Evolutionary conservation across 2,113 vertebrate genomes (phyloP), one percentile per base, ranked within the genome.

Genomic region (Myiozetetes cayanensis): DNA sequence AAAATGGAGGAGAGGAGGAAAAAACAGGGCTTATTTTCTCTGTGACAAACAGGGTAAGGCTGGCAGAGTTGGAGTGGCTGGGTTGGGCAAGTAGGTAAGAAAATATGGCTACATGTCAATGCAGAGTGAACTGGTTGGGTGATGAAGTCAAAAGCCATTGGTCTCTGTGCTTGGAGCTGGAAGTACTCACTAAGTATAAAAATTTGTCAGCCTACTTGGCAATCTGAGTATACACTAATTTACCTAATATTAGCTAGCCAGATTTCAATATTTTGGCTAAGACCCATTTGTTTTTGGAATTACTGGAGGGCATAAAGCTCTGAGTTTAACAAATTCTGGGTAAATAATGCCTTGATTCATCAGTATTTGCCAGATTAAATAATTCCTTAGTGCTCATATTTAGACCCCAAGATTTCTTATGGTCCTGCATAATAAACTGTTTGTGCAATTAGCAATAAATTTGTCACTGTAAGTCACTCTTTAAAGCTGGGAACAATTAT

Each of bases 371-470:
- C 89, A 93, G 59, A 90, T 93, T 50, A 96, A 94, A 89, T 96
- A 70, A 94, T 93, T 95, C 73, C 68, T 91, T 71, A 74, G 37
- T 66, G 68, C 47, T 72, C 33, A 74, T 81, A 71, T 89, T 90
- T 77, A 86, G 72, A 86, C 43, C 9, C 28, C 30, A 77, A 71
- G 71, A 35, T 82, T 91, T 93, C 92, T 77, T 91, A 44, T 13
- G 47, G 63, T 67, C 30, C 72, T 37, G 47, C 75, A 93, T 90
- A 96, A 80, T 88, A 92, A 91, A 84, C 90, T 75, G n/a, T 85
- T 94, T 93, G 90, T 95, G 90, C 68, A 94, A 90, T 96, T 95
- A 95, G 92, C 72, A 95, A 93, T 96, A 95, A 86, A 96, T 93
- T 95, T 96, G 68, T 93, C 92, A 56, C 85, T 75, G 30, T 63